A percentile compares a stretch with the other conserved stretches of the same genome.
These are phyloP conservation scores for Thalpophila matura DNA, from an alignment of 2,888 invertebrate species.

Conservation along the genomic window DNA sequence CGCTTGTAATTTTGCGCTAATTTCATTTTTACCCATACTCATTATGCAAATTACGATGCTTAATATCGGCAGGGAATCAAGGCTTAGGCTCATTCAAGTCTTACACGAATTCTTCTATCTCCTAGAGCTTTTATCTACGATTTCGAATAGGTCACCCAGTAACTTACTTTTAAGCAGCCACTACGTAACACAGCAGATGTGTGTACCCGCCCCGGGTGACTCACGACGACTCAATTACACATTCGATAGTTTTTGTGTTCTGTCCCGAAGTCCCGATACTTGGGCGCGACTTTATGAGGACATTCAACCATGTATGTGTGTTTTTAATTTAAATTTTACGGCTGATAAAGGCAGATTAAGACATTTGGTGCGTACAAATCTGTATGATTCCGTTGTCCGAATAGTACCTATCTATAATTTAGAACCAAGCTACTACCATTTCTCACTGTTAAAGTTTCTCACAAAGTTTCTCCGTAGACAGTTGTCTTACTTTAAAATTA, in stretches of 20 bases:
- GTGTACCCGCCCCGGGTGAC: conserved; percentile 80
- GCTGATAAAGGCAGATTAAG: conserved; percentile 46
- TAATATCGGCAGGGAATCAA: too few species aligned
- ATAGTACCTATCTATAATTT: conserved; percentile 11
- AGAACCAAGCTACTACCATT: conserved; percentile 11
- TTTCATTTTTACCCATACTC: too few species aligned
- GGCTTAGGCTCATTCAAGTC: too few species aligned
- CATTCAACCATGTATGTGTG: conserved; percentile 65
- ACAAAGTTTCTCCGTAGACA: conserved; percentile 26
- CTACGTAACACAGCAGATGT: conserved; percentile 83
- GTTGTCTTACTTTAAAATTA: conserved; percentile 39
- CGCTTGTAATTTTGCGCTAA: too few species aligned
- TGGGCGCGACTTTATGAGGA: conserved; percentile 65
- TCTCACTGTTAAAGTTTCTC: conserved; percentile 7
- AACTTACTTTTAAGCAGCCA: conserved; percentile 69
- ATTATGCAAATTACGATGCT: too few species aligned
- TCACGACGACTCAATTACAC: conserved; percentile 90
- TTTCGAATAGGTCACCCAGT: conserved; percentile 37
- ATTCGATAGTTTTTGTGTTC: conserved; percentile 87
- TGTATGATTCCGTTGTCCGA: neutral
- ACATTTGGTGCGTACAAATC: conserved; percentile 53
- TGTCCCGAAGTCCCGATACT: conserved; percentile 60
- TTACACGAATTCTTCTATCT: too few species aligned
- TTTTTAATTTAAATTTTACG: conserved; percentile 57
- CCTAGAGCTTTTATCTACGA: neutral